Evolutionary conservation across 2,888 invertebrate species (phyloP).

Genomic region (Drosophila kokeensis): DNA sequence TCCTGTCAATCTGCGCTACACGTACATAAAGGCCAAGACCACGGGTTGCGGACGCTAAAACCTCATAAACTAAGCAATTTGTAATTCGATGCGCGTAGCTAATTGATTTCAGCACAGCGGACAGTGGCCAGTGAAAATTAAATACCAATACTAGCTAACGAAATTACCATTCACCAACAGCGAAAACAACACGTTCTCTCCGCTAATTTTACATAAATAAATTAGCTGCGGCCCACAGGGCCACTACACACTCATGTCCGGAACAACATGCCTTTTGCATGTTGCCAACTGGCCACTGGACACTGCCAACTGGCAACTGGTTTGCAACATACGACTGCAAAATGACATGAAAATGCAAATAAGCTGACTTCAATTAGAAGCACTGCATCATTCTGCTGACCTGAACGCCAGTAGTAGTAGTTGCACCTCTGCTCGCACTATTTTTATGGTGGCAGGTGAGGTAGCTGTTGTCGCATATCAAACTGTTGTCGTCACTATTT

Average conservation of each 20-base stretch:
- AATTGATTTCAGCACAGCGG: conserved; percentile 64
- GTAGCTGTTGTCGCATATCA: conserved; percentile 4
- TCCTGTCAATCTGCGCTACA: conserved; percentile 12
- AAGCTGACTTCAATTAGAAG: conserved; percentile 65
- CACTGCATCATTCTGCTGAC: conserved; percentile 54
- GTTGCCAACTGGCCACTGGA: conserved; percentile 17
- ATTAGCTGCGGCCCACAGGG: conserved; percentile 39
- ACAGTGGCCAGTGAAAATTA: conserved; percentile 51
- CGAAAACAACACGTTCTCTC: conserved; percentile 45
- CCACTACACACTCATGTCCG: not conserved
- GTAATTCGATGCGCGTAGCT: conserved; percentile 65
- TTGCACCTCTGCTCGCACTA: conserved; percentile 8
- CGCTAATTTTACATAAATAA: conserved; percentile 57
- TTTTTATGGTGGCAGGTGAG: conserved; percentile 6
- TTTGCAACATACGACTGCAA: conserved; percentile 19
- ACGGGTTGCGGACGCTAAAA: conserved; percentile 22
- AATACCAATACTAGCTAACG: conserved; percentile 40
- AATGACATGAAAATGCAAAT: conserved; percentile 60
- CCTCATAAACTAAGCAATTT: conserved; percentile 62
- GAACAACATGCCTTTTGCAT: not conserved
- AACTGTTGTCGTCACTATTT: conserved; percentile 15
- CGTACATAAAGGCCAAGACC: conserved; percentile 14
- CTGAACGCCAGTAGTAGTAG: conserved; percentile 3
- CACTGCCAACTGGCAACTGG: conserved; percentile 2
- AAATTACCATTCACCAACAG: conserved; percentile 16